Conservation (phyloP, 1,140 invertebrate genomes). For the Drosophila mojavensis region DNA sequence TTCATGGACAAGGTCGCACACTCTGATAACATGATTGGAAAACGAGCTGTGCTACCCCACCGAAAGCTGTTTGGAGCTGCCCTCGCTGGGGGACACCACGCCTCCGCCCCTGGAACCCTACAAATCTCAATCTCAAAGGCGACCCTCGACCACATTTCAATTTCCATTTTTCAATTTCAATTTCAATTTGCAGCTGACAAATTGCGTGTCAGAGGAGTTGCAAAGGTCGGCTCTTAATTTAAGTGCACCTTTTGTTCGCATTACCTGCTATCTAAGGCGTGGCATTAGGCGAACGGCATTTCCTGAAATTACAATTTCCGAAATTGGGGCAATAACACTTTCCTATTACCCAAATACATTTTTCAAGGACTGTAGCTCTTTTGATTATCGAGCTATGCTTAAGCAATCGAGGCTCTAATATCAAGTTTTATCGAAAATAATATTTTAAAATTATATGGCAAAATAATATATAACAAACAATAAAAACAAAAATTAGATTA, state of each 20-base stretch:
- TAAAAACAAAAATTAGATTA: too few relatives aligned
- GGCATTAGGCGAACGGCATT: not conserved
- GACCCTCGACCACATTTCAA: slow-evolving; percentile 14
- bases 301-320: not conserved
- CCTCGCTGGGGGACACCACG: not conserved
- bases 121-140: not conserved
- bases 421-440: too few relatives aligned
- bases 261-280: not conserved
- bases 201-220: slow-evolving; percentile 59
- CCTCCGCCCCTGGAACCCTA: not conserved
- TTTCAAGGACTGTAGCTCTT: too few relatives aligned
- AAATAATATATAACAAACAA: too few relatives aligned
- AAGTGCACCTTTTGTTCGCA: slow-evolving; percentile 31
- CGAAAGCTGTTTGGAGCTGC: not conserved
- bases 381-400: too few relatives aligned
- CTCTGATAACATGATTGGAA: slow-evolving; percentile 27
- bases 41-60: not conserved
- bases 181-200: slow-evolving; percentile 53
- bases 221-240: slow-evolving; percentile 50
- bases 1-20: slow-evolving; percentile 43
- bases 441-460: too few relatives aligned
- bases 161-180: slow-evolving; percentile 50
- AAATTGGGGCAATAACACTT: not conserved
- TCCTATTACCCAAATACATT: too few relatives aligned
- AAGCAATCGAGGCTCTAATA: too few relatives aligned